Evolutionary conservation across 1,140 invertebrate genomes (phyloP).

Genomic region (Plodia interpunctella): DNA sequence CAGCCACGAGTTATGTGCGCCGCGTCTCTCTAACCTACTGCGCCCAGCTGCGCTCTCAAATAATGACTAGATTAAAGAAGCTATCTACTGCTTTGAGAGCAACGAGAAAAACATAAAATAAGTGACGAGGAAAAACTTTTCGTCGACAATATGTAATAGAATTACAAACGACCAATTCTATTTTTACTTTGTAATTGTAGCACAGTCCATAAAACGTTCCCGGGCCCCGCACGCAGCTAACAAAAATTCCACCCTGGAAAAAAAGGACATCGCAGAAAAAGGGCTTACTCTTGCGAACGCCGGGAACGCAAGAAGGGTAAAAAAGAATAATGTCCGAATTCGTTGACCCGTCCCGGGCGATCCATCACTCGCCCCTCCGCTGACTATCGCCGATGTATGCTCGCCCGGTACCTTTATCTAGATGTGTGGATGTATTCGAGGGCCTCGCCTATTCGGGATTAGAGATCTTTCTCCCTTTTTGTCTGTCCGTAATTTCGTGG

Average conservation of each 20-base stretch:
- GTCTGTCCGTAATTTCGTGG: conserved; percentile 31
- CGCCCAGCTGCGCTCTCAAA: conserved; percentile 27
- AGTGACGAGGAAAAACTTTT: conserved; percentile 10
- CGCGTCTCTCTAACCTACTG: conserved; percentile 19
- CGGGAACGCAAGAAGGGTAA: conserved; percentile 74
- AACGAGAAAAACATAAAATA: conserved; percentile 7
- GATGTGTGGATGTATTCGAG: conserved; percentile 52
- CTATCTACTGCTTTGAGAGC: conserved; percentile 7
- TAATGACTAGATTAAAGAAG: conserved; percentile 15
- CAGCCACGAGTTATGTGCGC: conserved; percentile 34
- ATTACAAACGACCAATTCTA: conserved; percentile 61
- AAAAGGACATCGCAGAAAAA: conserved; percentile 73
- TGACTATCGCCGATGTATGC: conserved; percentile 56
- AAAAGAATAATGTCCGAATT: conserved; percentile 86
- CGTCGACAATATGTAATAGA: conserved; percentile 48
- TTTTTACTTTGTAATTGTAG: conserved; percentile 73
- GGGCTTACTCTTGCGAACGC: conserved; percentile 71
- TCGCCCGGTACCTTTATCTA: conserved; percentile 51
- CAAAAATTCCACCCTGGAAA: conserved; percentile 61
- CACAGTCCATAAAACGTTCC: conserved; percentile 67
- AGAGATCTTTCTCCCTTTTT: conserved; percentile 39
- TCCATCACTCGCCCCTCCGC: conserved; percentile 79
- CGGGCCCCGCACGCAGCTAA: conserved; percentile 31
- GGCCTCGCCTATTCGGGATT: conserved; percentile 53
- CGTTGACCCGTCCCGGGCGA: conserved; percentile 84